A percentile compares a stretch with the other conserved stretches of the same genome.
phyloP scores from a whole-genome alignment of 2,888 invertebrate species.

The Barypeithes pellucidus region DNA sequence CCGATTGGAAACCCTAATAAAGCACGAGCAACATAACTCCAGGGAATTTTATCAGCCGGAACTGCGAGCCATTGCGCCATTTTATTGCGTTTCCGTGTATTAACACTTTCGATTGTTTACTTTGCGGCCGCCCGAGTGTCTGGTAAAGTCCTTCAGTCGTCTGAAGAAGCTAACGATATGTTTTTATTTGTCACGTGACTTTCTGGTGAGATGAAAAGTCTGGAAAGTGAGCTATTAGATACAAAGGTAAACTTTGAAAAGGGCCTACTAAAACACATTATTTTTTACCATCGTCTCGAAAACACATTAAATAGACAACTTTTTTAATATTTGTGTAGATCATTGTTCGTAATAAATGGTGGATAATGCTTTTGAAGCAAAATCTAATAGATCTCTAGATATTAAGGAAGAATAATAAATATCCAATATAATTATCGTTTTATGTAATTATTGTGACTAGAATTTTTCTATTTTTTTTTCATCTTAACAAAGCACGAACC shows the following conservation, averaged over 20 bases:
- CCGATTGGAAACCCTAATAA: slow-evolving; percentile 33
- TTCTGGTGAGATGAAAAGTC: not conserved
- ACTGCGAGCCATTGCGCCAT: slow-evolving; percentile 54
- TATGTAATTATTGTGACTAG: not conserved
- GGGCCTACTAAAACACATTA: too few species aligned
- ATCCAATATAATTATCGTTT: not conserved
- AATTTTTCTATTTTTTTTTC: not conserved
- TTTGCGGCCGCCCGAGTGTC: slow-evolving; percentile 32
- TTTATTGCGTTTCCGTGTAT: slow-evolving; percentile 66
- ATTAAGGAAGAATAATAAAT: too few species aligned
- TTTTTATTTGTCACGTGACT: slow-evolving; percentile 45
- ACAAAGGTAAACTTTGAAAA: too few species aligned
- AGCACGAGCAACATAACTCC: slow-evolving; percentile 28
- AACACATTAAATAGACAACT: too few species aligned
- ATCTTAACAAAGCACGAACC: not conserved
- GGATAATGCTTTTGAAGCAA: too few species aligned
- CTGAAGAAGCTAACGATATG: slow-evolving; percentile 31
- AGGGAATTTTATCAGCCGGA: slow-evolving; percentile 53
- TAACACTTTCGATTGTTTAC: slow-evolving; percentile 60
- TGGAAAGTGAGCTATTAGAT: too few species aligned
- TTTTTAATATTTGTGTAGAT: too few species aligned
- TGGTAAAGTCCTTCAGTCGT: slow-evolving; percentile 19
- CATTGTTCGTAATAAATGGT: too few species aligned
- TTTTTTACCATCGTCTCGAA: too few species aligned
- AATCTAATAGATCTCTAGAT: too few species aligned